Base-by-base conservation (phyloP, 2,797 vertebrate genomes). In the Acrossocheilus fasciatus region DNA sequence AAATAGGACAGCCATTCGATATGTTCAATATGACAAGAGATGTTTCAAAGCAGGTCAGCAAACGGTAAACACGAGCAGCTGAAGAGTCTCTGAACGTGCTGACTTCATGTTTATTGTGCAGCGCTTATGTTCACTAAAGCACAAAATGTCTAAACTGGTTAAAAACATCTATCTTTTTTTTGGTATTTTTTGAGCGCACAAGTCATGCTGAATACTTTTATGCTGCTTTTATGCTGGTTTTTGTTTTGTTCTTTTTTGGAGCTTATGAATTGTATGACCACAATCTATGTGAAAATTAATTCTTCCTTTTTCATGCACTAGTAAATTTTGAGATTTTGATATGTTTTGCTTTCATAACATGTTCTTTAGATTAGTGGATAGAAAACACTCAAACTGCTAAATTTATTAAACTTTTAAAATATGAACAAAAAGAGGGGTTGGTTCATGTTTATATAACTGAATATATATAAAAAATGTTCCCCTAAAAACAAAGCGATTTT, bases 1-100 rank as follows among this genome's bases (percentile, higher is more conserved):
- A 64, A 87, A 86, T 52, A 54, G 81, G 82, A 74, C 54, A 75
- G 74, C 7, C 36, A 68, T 70, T 85, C 83, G 41, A 69, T 84
- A 77, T 52, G 20, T 84, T 77, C 26, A 41, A 41, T 77, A 84
- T 52, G 72, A 77, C 57, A 64, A 64, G 59, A 85, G 52, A 43
- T 43, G 57, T 69, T 84, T 81, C 69, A 77, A 80, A 69, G 64
- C 34, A 62, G 45, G 84, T 41, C 77, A 69, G 70, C 17, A 68
- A 72, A 81, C 43, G 41, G 41, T 75, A 81, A 81, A 76, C 73
- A 73, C 23, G 57, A 88, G 68, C 45, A 72, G 75, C 54, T 72
- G 54, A 70, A 68, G 43, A 57, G 47, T 73, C 52, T 59, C 57
- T 52, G 47, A 62, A 64, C 45, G 34, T 57, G n/a, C 68, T 64